Evolutionary conservation across 2,888 invertebrate species (phyloP).

Genomic region (Entomobrya multifasciata): DNA sequence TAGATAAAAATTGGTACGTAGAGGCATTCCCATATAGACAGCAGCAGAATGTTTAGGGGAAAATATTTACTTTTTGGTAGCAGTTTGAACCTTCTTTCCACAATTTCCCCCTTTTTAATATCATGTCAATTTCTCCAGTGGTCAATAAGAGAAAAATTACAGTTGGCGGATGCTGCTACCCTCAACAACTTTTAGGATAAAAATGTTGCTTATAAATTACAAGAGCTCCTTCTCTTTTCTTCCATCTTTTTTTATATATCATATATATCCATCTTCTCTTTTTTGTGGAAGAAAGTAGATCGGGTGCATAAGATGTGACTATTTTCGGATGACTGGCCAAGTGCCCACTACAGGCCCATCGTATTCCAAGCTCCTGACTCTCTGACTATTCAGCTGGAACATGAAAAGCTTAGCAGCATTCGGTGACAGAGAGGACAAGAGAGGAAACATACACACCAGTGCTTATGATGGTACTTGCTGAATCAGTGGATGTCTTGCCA

Average conservation of each 20-base stretch:
- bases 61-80: slow-evolving; percentile 28
- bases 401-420: slow-evolving; percentile 61
- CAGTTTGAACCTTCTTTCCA: neutral
- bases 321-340: slow-evolving; percentile 67
- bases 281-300: slow-evolving; percentile 34
- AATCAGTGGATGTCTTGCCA: slow-evolving; percentile 42
- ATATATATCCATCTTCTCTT: no score
- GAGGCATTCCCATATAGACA: neutral
- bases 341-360: slow-evolving; percentile 68
- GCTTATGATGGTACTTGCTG: slow-evolving; percentile 37
- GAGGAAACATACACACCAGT: slow-evolving; percentile 5
- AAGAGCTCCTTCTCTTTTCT: neutral
- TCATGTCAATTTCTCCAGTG: slow-evolving; percentile 55
- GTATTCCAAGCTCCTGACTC: slow-evolving; percentile 27
- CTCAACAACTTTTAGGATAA: slow-evolving; percentile 41
- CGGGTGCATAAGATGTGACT: slow-evolving; percentile 60
- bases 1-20: slow-evolving; percentile 11
- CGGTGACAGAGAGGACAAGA: slow-evolving; percentile 60
- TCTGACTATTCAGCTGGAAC: slow-evolving; percentile 66
- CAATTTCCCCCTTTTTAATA: slow-evolving; percentile 35
- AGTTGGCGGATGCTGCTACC: slow-evolving; percentile 52
- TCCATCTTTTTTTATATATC: slow-evolving; percentile 23
- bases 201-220: slow-evolving; percentile 39
- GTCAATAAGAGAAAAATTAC: slow-evolving; percentile 51
- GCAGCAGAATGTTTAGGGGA: no score